Conservation (phyloP, 2,113 vertebrate genomes). For the Colossoma macropomum region DNA sequence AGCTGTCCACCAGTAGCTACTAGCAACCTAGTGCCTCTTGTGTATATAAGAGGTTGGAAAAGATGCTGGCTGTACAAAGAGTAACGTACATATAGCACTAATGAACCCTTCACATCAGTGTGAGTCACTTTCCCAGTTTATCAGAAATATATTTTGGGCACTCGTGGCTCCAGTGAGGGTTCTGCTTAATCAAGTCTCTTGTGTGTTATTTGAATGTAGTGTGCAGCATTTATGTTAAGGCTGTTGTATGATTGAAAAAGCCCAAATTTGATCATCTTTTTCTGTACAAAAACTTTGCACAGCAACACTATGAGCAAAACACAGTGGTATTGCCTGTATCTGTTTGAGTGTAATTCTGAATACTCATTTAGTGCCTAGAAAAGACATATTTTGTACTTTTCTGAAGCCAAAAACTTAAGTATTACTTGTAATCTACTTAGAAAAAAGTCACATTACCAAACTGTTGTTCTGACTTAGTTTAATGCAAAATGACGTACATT, state of each 20-base stretch:
- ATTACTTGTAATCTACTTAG: neutral
- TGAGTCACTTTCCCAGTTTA: neutral
- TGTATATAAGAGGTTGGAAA: neutral
- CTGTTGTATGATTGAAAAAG: neutral
- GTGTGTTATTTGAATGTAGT: neutral
- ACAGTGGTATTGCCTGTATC: neutral
- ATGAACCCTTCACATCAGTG: neutral
- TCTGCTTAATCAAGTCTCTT: neutral
- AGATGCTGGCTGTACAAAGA: neutral
- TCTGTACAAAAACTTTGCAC: neutral
- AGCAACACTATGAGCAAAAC: neutral
- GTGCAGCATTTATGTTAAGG: neutral
- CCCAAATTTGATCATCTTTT: neutral
- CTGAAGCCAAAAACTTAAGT: neutral
- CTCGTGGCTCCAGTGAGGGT: neutral
- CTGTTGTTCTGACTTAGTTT: neutral
- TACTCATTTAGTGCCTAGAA: conserved; percentile 21
- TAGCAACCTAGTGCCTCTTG: conserved; percentile 6
- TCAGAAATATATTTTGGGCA: neutral
- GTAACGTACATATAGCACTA: conserved; percentile 11
- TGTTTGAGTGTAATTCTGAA: neutral
- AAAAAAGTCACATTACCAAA: neutral
- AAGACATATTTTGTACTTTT: conserved; percentile 3
- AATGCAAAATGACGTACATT: neutral
- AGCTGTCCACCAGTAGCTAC: neutral